Percentiles rank a stretch among this genome's conserved stretches.
Evolutionary conservation across 2,888 invertebrate species (phyloP).

Genomic region (Tenthredo amoena): DNA sequence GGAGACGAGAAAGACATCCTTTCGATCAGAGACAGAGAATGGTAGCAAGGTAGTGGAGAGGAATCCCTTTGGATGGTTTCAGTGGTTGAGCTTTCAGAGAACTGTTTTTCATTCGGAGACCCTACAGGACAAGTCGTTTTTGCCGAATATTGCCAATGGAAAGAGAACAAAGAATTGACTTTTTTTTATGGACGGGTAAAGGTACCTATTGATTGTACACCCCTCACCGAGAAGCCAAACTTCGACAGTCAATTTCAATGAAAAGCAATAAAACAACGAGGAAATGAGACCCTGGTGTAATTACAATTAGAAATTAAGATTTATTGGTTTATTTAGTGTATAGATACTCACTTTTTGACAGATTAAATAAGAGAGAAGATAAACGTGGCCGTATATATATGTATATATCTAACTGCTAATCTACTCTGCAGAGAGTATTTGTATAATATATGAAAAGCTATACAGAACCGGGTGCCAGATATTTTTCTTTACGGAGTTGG

Average conservation of each 20-base stretch:
- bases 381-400: neutral
- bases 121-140: slow-evolving; percentile 40
- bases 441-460: neutral
- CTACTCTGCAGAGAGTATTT: neutral
- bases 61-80: slow-evolving; percentile 38
- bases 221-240: neutral
- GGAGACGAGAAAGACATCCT: slow-evolving; percentile 22
- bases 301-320: neutral
- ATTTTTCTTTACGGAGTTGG: neutral
- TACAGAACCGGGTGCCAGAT: neutral
- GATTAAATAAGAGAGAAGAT: neutral
- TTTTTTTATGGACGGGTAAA: slow-evolving; percentile 28
- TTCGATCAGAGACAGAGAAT: slow-evolving; percentile 11
- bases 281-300: neutral
- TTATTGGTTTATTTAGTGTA: neutral
- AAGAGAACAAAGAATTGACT: slow-evolving; percentile 26
- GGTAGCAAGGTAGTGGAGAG: neutral
- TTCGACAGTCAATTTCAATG: slow-evolving; percentile 7
- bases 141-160: slow-evolving; percentile 41
- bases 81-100: slow-evolving; percentile 9
- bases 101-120: slow-evolving; percentile 4
- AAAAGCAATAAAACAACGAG: neutral
- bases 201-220: neutral
- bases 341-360: neutral
- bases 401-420: neutral